phyloP scores from a whole-genome alignment of 2,888 invertebrate species.

The Yponomeuta cagnagella region DNA sequence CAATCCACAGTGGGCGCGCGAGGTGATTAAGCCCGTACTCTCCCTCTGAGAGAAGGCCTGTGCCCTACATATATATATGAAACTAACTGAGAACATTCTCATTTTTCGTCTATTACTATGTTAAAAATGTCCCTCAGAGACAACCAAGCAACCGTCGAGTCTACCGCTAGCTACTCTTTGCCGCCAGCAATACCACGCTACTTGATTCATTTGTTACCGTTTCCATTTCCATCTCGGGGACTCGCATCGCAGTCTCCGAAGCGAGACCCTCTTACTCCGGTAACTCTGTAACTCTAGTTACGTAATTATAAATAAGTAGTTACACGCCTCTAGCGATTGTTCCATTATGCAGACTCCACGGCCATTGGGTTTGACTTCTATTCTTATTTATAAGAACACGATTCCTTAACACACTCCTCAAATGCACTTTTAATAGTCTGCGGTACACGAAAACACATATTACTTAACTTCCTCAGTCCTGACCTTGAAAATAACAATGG shows the following conservation, averaged over 20 bases:
- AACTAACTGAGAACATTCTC: no score
- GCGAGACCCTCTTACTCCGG: not conserved
- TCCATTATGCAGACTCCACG: not conserved
- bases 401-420: no score
- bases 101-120: no score
- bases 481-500: no score
- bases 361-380: not conserved
- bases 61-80: no score
- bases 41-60: no score
- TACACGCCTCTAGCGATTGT: not conserved
- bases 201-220: constrained; percentile 14
- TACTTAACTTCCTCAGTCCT: no score
- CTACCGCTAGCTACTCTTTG: not conserved
- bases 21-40: no score
- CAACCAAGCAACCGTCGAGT: not conserved
- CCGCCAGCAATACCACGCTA: not conserved
- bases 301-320: not conserved
- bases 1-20: no score
- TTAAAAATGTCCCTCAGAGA: not conserved
- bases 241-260: not conserved
- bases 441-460: no score
- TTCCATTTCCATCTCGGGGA: constrained; percentile 11
- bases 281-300: not conserved
- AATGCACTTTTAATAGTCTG: no score
- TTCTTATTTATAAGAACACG: no score